Percentiles rank a stretch among this genome's conserved stretches.
Evolutionary conservation across 2,797 vertebrate genomes (phyloP).

Genomic region (Myripristis murdjan): DNA sequence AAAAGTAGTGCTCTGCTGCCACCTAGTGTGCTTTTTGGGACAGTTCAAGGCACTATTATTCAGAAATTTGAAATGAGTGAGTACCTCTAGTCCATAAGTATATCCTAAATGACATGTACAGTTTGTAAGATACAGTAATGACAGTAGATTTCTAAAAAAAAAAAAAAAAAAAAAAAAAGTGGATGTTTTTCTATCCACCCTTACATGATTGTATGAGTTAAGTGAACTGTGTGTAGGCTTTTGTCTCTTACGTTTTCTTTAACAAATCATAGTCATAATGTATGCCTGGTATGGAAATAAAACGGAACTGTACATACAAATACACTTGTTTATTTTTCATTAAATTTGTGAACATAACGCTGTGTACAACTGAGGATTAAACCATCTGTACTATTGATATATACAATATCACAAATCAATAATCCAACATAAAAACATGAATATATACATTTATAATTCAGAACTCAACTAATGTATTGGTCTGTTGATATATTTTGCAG

Average conservation of each 20-base stretch:
- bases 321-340: background rate
- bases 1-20: conserved; percentile 69
- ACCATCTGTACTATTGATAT: too few relatives aligned
- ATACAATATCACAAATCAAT: too few relatives aligned
- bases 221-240: conserved; percentile 23
- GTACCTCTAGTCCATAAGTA: conserved; percentile 15
- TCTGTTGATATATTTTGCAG: background rate
- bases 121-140: conserved; percentile 61
- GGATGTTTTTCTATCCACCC: conserved; percentile 30
- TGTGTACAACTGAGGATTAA: background rate
- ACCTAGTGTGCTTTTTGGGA: conserved; percentile 66
- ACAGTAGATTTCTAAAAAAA: conserved; percentile 35
- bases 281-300: conserved; percentile 47
- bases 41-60: conserved; percentile 13
- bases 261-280: conserved; percentile 33
- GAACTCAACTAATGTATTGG: background rate
- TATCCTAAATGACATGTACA: conserved; percentile 49
- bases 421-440: too few relatives aligned
- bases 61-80: conserved; percentile 1
- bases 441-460: too few relatives aligned
- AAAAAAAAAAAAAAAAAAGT: conserved; percentile 34
- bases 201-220: conserved; percentile 18
- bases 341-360: too few relatives aligned
- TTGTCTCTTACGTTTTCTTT: conserved; percentile 29
- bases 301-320: conserved; percentile 63